phyloP scores from a whole-genome alignment of 2,888 invertebrate genomes.

The Rambutsinella grinnellia region DNA sequence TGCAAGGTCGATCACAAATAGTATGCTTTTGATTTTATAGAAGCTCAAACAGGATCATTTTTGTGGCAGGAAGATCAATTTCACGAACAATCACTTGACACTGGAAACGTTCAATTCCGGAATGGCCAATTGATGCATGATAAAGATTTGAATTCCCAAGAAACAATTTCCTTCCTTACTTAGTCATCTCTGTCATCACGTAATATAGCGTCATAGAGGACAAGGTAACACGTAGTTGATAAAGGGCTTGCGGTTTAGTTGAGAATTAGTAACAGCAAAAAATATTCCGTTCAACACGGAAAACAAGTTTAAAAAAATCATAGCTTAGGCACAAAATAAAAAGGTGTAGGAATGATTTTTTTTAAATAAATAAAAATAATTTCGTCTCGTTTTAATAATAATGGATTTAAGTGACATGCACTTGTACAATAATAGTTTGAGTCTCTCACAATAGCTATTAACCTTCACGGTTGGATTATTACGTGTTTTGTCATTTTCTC shows the following conservation, averaged over 20 bases:
- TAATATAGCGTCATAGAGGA: slow-evolving; percentile 42
- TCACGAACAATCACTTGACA: slow-evolving; percentile 3
- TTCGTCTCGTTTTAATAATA: neutral
- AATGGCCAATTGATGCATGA: slow-evolving; percentile 30
- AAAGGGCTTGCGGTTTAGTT: slow-evolving; percentile 44
- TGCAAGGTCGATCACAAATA: neutral
- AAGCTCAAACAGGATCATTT: neutral
- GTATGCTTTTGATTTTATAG: no score
- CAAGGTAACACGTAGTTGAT: slow-evolving; percentile 42
- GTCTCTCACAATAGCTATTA: slow-evolving; percentile 26
- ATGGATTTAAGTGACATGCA: slow-evolving; percentile 16
- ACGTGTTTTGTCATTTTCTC: no score
- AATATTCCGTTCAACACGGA: neutral
- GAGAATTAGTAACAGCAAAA: slow-evolving; percentile 9
- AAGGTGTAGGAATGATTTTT: neutral
- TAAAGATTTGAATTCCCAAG: slow-evolving; percentile 24
- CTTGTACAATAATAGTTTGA: slow-evolving; percentile 12
- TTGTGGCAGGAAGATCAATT: neutral
- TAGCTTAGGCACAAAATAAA: no score
- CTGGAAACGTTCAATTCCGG: slow-evolving; percentile 39
- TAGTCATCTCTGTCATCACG: slow-evolving; percentile 5
- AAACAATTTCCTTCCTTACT: slow-evolving; percentile 42
- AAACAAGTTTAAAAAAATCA: slow-evolving; percentile 19
- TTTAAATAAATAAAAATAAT: slow-evolving; percentile 4
- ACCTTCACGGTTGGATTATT: slow-evolving; percentile 48